Base-by-base conservation (phyloP, 2,113 vertebrate genomes). In the Myiozetetes cayanensis region DNA sequence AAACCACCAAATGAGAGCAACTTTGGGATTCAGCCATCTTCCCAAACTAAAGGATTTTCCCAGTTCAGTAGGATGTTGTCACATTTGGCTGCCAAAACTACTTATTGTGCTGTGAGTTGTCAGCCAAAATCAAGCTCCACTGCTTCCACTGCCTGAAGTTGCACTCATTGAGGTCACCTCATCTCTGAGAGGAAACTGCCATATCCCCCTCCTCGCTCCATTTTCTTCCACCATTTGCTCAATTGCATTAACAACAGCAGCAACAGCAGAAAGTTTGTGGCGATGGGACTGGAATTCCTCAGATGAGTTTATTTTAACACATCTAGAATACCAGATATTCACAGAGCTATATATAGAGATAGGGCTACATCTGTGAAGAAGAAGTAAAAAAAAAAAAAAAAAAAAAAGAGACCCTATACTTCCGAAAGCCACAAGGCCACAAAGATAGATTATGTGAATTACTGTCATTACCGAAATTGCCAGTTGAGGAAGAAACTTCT, bases 401-500 rank as follows among this genome's bases (percentile, higher is more conserved):
- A 91, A 89, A 24, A 27, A 27, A 93, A 92, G 94, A 73, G 79
- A 37, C 63, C 84, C 91, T 95, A 66, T 97, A 93, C 76, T 98
- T 97, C 95, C 86, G 78, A 95, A 98, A 98, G 91, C 97, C 97
- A 92, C 96, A 95, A 96, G 89, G 96, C 96, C 97, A 97, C 44
- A 72, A 96, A 96, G 98, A 98, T 94, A 97, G 96, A 96, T 68
- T 73, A 92, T 65, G 43, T 89, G 94, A 97, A 98, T 97, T 96
- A 97, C 97, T 98, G 89, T 98, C 98, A 98, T 98, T 98, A 98
- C 93, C 18, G 14, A 98, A 98, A 98, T 98, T 98, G 96, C 97
- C 87, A 94, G 95, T 94, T 97, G 59, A 68, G 75, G 83, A 53
- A 62, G 87, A 96, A 96, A 96, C 90, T 88, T 83, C 95, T 95